A percentile compares a stretch with the other conserved stretches of the same genome.
Conservation (phyloP, 2,888 invertebrate species). For the Torymus auratus region DNA sequence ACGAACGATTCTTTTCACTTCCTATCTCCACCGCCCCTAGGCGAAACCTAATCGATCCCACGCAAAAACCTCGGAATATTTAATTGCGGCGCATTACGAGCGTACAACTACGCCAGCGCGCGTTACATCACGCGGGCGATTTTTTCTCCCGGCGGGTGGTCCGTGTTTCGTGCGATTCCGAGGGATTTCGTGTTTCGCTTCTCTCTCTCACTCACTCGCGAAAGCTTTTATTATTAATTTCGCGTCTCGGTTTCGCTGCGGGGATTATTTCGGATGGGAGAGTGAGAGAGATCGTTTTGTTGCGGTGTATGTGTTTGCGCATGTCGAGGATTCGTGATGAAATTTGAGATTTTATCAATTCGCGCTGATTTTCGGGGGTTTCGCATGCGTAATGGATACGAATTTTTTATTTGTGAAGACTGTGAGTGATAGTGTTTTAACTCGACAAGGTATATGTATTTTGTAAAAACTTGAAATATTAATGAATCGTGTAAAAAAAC, state of each 20-base stretch:
- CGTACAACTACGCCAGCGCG: constrained; percentile 10
- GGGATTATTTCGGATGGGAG: no score
- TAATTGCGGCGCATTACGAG: constrained; percentile 35
- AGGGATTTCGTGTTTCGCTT: constrained; percentile 63
- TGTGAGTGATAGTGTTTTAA: background rate
- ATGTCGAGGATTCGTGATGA: background rate
- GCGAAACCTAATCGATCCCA: constrained; percentile 27
- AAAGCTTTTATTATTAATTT: constrained; percentile 43
- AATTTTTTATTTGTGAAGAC: background rate
- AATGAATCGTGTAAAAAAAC: no score
- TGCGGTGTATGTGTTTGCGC: background rate
- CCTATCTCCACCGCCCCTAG: background rate
- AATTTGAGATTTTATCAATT: background rate
- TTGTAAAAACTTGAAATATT: no score
- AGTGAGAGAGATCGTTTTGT: background rate
- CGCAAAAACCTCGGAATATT: constrained; percentile 18
- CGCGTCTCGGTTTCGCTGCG: background rate
- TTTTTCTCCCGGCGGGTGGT: constrained; percentile 72
- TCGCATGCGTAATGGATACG: background rate
- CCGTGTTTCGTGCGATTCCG: constrained; percentile 73
- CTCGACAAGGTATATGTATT: no score
- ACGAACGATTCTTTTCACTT: no score
- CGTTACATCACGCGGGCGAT: constrained; percentile 65
- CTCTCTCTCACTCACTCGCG: background rate
- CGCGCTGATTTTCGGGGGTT: background rate